phyloP scores from a whole-genome alignment of 1,140 invertebrate genomes.

The Drosophila nebulosa region DNA sequence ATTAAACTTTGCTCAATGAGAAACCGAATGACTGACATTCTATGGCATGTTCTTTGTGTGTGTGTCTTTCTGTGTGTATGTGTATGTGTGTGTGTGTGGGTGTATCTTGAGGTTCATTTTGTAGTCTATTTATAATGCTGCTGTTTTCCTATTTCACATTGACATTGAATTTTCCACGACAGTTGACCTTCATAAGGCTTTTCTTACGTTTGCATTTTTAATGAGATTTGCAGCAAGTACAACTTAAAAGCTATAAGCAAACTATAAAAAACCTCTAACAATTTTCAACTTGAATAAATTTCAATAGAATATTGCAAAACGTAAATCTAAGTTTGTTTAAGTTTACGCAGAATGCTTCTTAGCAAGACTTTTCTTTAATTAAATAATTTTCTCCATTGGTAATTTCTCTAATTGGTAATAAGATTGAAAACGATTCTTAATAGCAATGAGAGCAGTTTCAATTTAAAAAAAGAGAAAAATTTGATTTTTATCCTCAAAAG shows the following conservation, averaged over 20 bases:
- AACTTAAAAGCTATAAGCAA: no score
- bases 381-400: no score
- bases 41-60: background rate
- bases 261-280: no score
- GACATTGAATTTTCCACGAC: constrained; percentile 19
- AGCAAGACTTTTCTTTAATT: no score
- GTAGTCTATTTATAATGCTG: constrained; percentile 9
- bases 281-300: background rate
- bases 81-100: constrained; percentile 2
- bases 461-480: no score
- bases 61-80: background rate
- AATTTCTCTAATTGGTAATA: no score
- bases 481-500: no score
- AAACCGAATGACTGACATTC: constrained; percentile 7
- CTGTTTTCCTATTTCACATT: constrained; percentile 7
- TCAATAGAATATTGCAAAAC: background rate
- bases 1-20: constrained; percentile 51
- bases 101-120: constrained; percentile 16
- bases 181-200: constrained; percentile 27
- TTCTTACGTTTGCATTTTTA: constrained; percentile 29
- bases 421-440: no score
- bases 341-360: no score
- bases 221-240: constrained; percentile 15
- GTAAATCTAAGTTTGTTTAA: background rate
- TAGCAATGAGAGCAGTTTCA: no score